These are phyloP conservation scores for Entomobrya proxima DNA, from an alignment of 2,888 invertebrate genomes.

Conservation along the genomic window DNA sequence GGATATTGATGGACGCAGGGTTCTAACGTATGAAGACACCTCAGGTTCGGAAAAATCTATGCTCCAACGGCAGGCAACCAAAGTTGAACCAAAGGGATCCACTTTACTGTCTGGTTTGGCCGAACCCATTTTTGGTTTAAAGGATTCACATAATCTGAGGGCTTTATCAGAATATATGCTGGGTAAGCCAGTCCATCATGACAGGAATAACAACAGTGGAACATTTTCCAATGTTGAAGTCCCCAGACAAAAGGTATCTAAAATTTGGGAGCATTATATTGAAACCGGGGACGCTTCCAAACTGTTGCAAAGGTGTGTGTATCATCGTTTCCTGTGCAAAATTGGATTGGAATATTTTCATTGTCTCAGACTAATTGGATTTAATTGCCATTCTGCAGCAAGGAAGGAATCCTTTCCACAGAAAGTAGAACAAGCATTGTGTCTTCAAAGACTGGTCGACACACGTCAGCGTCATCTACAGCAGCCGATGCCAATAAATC, in stretches of 20 bases:
- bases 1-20: slow-evolving; percentile 42
- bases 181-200: too few relatives aligned
- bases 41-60: not conserved
- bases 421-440: not conserved
- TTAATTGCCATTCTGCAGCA: not conserved
- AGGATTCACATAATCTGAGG: not conserved
- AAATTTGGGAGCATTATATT: slow-evolving; percentile 46
- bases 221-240: not conserved
- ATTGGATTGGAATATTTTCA: not conserved
- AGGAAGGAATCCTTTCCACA: not conserved
- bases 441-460: too few relatives aligned
- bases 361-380: not conserved
- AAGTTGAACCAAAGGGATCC: not conserved
- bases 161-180: not conserved
- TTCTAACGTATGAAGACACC: slow-evolving; percentile 26
- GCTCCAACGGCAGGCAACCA: not conserved
- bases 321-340: not conserved
- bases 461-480: not conserved
- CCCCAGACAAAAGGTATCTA: not conserved
- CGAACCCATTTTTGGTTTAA: slow-evolving; percentile 19
- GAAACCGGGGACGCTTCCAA: slow-evolving; percentile 23
- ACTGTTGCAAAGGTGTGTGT: slow-evolving; percentile 26
- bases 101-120: not conserved
- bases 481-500: not conserved
- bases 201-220: not conserved